Evolutionary conservation across 2,113 vertebrate species (phyloP).

Genomic region (Apistogramma diplotaenia): DNA sequence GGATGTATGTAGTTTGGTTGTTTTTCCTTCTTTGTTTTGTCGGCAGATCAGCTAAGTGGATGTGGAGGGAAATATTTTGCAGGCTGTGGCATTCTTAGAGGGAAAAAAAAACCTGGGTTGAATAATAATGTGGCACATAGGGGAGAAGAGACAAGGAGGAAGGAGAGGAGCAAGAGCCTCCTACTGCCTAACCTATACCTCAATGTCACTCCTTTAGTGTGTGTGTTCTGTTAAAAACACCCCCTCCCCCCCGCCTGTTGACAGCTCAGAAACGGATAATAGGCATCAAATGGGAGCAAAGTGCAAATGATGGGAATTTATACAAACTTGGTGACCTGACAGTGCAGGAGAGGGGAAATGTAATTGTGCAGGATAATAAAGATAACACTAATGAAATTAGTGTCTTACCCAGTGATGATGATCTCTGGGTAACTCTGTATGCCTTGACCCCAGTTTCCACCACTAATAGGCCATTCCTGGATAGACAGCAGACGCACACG

Average conservation of each 20-base stretch:
- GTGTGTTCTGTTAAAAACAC: slow-evolving; percentile 14
- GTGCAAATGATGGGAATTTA: slow-evolving; percentile 27
- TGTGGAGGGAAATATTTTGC: slow-evolving; percentile 17
- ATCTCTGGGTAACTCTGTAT: slow-evolving; percentile 98
- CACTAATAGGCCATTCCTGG: slow-evolving; percentile 98
- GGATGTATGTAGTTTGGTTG: not conserved
- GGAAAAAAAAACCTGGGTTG: slow-evolving; percentile 19
- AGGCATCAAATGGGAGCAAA: slow-evolving; percentile 28
- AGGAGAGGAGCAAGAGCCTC: slow-evolving; percentile 5
- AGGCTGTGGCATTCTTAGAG: slow-evolving; percentile 17
- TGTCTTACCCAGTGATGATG: slow-evolving; percentile 97
- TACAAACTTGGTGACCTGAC: slow-evolving; percentile 16
- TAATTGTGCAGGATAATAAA: slow-evolving; percentile 13
- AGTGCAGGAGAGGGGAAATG: not conserved
- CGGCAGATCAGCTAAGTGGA: slow-evolving; percentile 42
- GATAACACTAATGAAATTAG: slow-evolving; percentile 48
- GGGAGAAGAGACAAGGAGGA: not conserved
- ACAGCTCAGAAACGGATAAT: slow-evolving; percentile 30
- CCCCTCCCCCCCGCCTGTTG: slow-evolving; percentile 3
- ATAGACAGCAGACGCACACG: slow-evolving; percentile 52
- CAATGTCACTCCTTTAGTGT: slow-evolving; percentile 43
- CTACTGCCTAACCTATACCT: slow-evolving; percentile 33
- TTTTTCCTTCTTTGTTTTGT: slow-evolving; percentile 25
- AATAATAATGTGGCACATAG: slow-evolving; percentile 38
- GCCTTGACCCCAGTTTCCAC: slow-evolving; percentile 97